Percentiles rank a stretch among this genome's conserved stretches.
Evolutionary conservation across 2,113 vertebrate species (phyloP).

Genomic region (Lanius collurio): DNA sequence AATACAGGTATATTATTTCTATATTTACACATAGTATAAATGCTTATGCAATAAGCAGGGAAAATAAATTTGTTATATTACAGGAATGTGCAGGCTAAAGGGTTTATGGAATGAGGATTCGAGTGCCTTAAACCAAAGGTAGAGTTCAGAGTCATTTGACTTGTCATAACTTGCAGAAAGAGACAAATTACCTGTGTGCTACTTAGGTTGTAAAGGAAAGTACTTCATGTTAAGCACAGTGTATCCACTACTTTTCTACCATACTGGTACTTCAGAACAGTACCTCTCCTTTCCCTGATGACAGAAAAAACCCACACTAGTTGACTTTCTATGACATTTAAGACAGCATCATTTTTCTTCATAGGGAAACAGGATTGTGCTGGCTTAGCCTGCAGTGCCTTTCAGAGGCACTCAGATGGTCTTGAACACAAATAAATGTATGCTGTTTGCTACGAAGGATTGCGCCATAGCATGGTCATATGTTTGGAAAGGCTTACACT

Average conservation of each 20-base stretch:
- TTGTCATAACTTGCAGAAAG: not conserved
- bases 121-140: not conserved
- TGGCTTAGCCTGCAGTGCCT: not conserved
- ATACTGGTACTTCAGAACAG: not conserved
- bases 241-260: not conserved
- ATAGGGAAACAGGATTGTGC: not conserved
- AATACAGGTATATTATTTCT: not conserved
- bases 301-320: not conserved
- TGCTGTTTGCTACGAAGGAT: not conserved
- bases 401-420: not conserved
- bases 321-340: not conserved
- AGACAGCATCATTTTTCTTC: not conserved
- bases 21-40: not conserved
- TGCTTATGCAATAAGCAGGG: not conserved
- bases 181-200: not conserved
- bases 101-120: not conserved
- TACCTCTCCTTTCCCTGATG: not conserved
- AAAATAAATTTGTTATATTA: not conserved
- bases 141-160: not conserved
- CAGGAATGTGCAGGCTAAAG: not conserved
- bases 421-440: not conserved
- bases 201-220: not conserved
- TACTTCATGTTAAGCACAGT: not conserved
- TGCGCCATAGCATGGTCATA: not conserved
- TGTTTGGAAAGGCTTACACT: not conserved